Evolutionary conservation across 2,113 vertebrate species (phyloP).

Genomic region (Myotis davidii): DNA sequence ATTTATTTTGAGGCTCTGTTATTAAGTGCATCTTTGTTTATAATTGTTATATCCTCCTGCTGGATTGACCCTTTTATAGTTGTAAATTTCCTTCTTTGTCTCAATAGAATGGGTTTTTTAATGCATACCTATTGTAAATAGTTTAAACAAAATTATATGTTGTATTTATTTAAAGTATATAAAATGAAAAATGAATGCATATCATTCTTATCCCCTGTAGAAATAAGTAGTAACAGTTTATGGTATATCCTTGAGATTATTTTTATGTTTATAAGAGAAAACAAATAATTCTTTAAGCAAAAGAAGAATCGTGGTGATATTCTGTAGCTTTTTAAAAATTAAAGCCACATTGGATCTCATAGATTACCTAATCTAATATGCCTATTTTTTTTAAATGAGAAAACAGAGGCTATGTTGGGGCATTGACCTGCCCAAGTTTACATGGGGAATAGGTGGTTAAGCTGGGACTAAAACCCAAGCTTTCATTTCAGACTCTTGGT

Average conservation of each 20-base stretch:
- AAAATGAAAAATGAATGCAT: slow-evolving; percentile 41
- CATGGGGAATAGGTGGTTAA: neutral
- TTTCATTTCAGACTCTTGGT: neutral
- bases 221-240: slow-evolving; percentile 21
- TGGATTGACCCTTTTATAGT: slow-evolving; percentile 1
- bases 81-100: neutral
- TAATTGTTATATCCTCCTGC: neutral
- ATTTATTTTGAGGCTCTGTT: slow-evolving; percentile 12
- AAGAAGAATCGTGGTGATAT: neutral
- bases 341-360: neutral
- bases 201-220: neutral
- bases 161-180: slow-evolving; percentile 16
- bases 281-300: slow-evolving; percentile 38
- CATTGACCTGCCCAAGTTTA: neutral
- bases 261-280: neutral
- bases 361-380: neutral
- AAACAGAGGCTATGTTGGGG: neutral
- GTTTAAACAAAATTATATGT: slow-evolving; percentile 28
- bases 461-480: neutral
- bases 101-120: slow-evolving; percentile 18
- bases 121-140: neutral
- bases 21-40: neutral
- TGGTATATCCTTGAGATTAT: neutral
- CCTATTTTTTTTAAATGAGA: slow-evolving; percentile 48
- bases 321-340: slow-evolving; percentile 35